These are phyloP conservation scores for Psephotus haematonotus DNA, from an alignment of 2,113 vertebrate genomes.

Conservation along the genomic window DNA sequence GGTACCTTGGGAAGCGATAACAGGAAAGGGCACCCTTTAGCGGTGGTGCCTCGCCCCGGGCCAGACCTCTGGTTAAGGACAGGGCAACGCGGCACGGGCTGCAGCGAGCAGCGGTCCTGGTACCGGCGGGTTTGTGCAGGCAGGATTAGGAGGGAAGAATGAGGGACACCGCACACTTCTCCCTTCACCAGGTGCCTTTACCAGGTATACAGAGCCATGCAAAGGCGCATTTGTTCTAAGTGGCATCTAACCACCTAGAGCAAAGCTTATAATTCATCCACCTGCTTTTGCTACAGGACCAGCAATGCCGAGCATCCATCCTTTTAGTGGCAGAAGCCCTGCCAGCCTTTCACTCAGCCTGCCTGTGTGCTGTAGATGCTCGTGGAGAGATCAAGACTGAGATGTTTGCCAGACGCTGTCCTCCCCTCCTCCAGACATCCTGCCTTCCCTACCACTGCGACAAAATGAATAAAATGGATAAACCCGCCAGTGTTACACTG, in stretches of 20 bases:
- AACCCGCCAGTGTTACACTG: not conserved
- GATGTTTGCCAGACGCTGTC: not conserved
- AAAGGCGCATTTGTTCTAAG: not conserved
- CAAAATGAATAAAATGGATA: not conserved
- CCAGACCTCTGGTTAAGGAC: not conserved
- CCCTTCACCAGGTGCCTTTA: not conserved
- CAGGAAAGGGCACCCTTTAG: not conserved
- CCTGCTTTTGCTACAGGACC: not conserved
- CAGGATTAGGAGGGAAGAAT: not conserved
- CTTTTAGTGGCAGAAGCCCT: not conserved
- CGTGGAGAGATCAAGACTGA: not conserved
- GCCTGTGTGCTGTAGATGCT: not conserved
- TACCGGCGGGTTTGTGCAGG: not conserved
- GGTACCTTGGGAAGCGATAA: not conserved
- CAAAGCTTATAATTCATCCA: not conserved
- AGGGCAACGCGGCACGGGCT: not conserved
- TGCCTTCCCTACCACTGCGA: not conserved
- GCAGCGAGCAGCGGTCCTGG: not conserved
- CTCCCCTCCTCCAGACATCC: not conserved
- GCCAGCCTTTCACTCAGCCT: not conserved
- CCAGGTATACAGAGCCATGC: not conserved
- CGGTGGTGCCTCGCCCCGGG: fast-evolving
- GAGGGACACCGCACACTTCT: not conserved
- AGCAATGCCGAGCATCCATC: not conserved
- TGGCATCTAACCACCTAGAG: not conserved